A percentile compares a stretch with the other conserved stretches of the same genome.
These are phyloP conservation scores for Ochropleura leucogaster DNA, from an alignment of 2,888 invertebrate species.

Conservation along the genomic window DNA sequence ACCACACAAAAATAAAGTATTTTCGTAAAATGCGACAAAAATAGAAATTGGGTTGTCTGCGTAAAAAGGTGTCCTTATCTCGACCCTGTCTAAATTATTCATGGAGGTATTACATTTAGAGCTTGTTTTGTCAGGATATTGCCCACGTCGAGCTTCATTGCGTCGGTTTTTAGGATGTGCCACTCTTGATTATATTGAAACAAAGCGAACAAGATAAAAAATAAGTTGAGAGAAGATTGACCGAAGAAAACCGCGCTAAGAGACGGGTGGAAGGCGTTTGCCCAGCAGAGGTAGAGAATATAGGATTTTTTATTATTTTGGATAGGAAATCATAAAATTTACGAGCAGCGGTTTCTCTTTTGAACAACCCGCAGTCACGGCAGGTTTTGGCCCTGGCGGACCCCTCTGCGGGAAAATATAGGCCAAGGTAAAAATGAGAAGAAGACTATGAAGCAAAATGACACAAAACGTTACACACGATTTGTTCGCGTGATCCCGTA, in stretches of 20 bases:
- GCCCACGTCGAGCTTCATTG: neutral
- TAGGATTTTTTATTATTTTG: too few relatives aligned
- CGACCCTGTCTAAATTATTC: neutral
- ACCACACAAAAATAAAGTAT: too few relatives aligned
- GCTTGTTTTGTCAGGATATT: constrained; percentile 7
- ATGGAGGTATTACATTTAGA: neutral
- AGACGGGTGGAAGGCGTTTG: too few relatives aligned
- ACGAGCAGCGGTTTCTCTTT: too few relatives aligned
- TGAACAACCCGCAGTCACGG: too few relatives aligned
- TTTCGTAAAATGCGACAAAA: neutral
- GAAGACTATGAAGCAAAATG: too few relatives aligned
- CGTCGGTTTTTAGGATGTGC: neutral
- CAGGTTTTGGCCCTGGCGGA: too few relatives aligned
- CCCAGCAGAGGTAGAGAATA: too few relatives aligned
- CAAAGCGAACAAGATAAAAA: neutral
- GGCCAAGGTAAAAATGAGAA: too few relatives aligned
- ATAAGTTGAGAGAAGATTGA: neutral
- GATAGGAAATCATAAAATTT: too few relatives aligned
- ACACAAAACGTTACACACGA: neutral
- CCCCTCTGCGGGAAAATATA: too few relatives aligned
- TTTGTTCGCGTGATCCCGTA: neutral
- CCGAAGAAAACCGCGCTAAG: neutral
- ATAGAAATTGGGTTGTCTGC: neutral
- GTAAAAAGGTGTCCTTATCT: neutral
- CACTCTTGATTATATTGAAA: neutral